phyloP scores from a whole-genome alignment of 2,113 vertebrate species.

The Nipponia nippon region DNA sequence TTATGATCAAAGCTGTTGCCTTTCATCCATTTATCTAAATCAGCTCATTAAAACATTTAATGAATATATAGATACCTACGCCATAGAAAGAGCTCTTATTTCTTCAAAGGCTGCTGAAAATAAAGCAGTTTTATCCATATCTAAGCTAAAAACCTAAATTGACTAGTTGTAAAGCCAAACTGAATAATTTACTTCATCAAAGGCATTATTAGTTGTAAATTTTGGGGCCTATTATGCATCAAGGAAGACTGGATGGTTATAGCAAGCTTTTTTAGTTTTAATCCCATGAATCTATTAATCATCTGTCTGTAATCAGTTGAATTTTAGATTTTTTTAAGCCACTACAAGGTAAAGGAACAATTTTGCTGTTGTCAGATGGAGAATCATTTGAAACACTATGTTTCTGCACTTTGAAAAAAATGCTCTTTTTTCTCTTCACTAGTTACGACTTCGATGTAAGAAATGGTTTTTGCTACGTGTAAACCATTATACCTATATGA shows the following conservation, averaged over 20 bases:
- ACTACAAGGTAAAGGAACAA: not conserved
- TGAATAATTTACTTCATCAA: not conserved
- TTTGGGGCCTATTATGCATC: not conserved
- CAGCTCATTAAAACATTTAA: constrained; percentile 18
- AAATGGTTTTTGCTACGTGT: not conserved
- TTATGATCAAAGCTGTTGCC: constrained; percentile 4
- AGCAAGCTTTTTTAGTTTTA: not conserved
- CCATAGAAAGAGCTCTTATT: not conserved
- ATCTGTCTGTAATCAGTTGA: not conserved
- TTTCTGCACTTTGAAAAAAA: not conserved
- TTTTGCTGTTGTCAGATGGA: not conserved
- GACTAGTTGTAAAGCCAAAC: not conserved
- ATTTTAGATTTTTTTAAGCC: not conserved
- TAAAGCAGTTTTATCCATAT: not conserved
- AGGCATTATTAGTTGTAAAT: not conserved
- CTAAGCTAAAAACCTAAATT: not conserved
- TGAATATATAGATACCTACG: not conserved
- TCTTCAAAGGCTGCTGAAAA: constrained; percentile 28
- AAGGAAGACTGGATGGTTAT: not conserved
- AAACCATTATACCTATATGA: not conserved
- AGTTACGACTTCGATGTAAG: not conserved
- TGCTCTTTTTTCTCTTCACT: not conserved
- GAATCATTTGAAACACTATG: not conserved
- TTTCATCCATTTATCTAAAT: constrained; percentile 27
- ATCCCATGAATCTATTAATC: not conserved